A percentile compares a stretch with the other conserved stretches of the same genome.
phyloP scores from a whole-genome alignment of 2,113 vertebrate genomes.

The Coracopsis vasa region DNA sequence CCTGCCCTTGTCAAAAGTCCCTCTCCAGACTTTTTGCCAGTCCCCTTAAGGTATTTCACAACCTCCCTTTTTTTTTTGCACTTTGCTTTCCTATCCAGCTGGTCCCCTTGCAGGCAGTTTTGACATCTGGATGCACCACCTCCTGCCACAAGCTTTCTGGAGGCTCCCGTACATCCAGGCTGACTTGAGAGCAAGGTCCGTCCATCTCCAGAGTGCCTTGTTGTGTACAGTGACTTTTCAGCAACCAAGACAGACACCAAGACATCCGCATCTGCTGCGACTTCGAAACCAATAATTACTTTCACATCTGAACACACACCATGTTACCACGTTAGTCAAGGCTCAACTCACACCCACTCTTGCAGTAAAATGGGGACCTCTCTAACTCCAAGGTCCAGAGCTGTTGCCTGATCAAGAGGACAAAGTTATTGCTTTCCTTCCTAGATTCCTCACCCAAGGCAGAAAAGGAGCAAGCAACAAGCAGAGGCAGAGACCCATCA shows the following conservation, averaged over 20 bases:
- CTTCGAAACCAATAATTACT: not conserved
- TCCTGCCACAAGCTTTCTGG: not conserved
- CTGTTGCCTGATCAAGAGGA: not conserved
- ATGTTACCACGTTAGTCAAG: not conserved
- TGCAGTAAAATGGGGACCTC: too few species aligned
- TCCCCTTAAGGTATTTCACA: not conserved
- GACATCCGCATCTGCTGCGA: not conserved
- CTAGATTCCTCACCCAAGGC: not conserved
- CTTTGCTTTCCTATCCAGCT: not conserved
- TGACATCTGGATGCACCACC: not conserved
- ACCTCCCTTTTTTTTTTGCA: not conserved
- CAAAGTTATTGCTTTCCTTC: rapidly evolving
- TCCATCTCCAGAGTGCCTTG: not conserved
- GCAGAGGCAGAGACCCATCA: not conserved
- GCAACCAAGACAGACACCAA: not conserved
- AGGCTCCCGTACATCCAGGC: not conserved
- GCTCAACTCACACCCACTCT: not conserved
- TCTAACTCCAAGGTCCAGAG: not conserved
- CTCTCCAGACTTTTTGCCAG: not conserved
- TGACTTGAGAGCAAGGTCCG: rapidly evolving
- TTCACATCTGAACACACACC: rapidly evolving
- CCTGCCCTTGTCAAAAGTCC: not conserved
- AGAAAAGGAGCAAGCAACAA: not conserved
- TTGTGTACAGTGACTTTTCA: not conserved
- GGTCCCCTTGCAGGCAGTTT: not conserved